Evolutionary conservation across 2,888 invertebrate genomes (phyloP).

Genomic region (Hirtodrosophila duncani): DNA sequence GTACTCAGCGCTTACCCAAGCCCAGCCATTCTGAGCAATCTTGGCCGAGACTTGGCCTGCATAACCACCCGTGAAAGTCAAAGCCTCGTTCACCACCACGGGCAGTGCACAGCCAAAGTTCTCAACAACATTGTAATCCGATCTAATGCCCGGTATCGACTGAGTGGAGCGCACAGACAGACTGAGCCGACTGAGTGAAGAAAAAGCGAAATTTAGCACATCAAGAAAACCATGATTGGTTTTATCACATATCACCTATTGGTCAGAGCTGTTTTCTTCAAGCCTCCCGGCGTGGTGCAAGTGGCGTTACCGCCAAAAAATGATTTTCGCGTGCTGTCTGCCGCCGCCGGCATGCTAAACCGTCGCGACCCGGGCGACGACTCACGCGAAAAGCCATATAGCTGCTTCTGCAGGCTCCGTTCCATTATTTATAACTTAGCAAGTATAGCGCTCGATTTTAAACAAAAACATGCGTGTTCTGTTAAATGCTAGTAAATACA

Average conservation of each 20-base stretch:
- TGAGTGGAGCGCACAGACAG: slow-evolving; percentile 83
- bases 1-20: slow-evolving; percentile 77
- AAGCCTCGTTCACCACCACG: slow-evolving; percentile 91
- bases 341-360: slow-evolving; percentile 50
- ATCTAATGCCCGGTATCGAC: slow-evolving; percentile 87
- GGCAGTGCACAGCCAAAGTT: slow-evolving; percentile 90
- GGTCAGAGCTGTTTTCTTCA: slow-evolving; percentile 60
- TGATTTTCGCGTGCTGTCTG: slow-evolving; percentile 62
- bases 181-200: slow-evolving; percentile 79
- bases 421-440: slow-evolving; percentile 27
- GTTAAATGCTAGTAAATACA: too few relatives aligned
- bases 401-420: slow-evolving; percentile 60
- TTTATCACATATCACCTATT: slow-evolving; percentile 44
- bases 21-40: slow-evolving; percentile 80
- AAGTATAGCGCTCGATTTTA: slow-evolving; percentile 9
- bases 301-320: slow-evolving; percentile 56
- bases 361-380: slow-evolving; percentile 61
- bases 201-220: background rate
- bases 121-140: slow-evolving; percentile 86
- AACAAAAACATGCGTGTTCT: slow-evolving; percentile 43
- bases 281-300: slow-evolving; percentile 25
- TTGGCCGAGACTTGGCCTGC: slow-evolving; percentile 79
- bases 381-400: slow-evolving; percentile 59
- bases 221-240: background rate
- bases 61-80: slow-evolving; percentile 86